Conservation (phyloP, 2,797 vertebrate genomes). For the Danio kyathit region DNA sequence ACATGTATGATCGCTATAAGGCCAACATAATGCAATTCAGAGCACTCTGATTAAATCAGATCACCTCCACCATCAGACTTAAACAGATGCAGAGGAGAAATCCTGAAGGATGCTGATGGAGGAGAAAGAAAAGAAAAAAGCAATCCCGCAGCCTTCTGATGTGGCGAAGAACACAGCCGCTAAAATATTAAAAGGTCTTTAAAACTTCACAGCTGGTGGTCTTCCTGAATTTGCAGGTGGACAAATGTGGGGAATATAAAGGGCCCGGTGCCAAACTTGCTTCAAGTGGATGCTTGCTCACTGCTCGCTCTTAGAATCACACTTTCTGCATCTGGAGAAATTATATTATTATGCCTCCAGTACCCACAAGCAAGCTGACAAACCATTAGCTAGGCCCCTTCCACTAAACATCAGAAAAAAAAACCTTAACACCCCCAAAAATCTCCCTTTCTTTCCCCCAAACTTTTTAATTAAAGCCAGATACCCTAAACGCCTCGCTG, state of each 20-base stretch:
- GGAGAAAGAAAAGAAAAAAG: slow-evolving; percentile 62
- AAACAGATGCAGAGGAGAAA: slow-evolving; percentile 32
- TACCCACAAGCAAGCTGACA: slow-evolving; percentile 52
- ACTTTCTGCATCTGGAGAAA: slow-evolving; percentile 49
- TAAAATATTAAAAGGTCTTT: slow-evolving; percentile 66
- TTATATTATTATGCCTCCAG: slow-evolving; percentile 40
- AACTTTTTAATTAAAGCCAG: slow-evolving; percentile 80
- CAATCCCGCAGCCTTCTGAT: slow-evolving; percentile 59
- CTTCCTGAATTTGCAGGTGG: slow-evolving; percentile 58
- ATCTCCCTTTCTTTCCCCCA: slow-evolving; percentile 51
- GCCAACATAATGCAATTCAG: slow-evolving; percentile 77
- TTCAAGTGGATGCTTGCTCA: slow-evolving; percentile 43
- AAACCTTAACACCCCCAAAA: slow-evolving; percentile 64
- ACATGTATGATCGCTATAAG: slow-evolving; percentile 70
- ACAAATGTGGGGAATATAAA: slow-evolving; percentile 53
- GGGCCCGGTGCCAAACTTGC: slow-evolving; percentile 37
- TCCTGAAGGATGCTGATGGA: slow-evolving; percentile 9
- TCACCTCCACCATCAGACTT: slow-evolving; percentile 69
- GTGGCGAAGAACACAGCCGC: slow-evolving; percentile 58
- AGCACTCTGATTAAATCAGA: slow-evolving; percentile 78
- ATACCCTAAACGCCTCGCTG: slow-evolving; percentile 64
- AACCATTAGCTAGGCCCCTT: slow-evolving; percentile 64
- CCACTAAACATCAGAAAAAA: slow-evolving; percentile 71
- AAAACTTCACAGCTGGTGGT: slow-evolving; percentile 67
- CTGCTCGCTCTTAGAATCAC: slow-evolving; percentile 28